These are phyloP conservation scores for Turdus rufiventris DNA, from an alignment of 2,113 vertebrate species.

Conservation along the genomic window DNA sequence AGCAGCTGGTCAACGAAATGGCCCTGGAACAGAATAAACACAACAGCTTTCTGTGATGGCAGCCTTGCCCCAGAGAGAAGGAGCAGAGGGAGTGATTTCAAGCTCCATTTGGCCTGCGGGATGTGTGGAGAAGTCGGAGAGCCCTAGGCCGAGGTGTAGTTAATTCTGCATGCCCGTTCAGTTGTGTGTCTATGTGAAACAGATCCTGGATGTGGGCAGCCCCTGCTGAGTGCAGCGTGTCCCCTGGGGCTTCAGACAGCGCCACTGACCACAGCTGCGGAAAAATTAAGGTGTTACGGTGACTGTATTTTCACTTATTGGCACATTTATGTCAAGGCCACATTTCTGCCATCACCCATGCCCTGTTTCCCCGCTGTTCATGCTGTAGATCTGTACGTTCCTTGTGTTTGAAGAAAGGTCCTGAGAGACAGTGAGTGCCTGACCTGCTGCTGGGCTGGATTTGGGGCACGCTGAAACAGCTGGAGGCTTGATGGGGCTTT, in stretches of 20 bases:
- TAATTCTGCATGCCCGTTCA: conserved; percentile 48
- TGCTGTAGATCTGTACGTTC: not conserved
- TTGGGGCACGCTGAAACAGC: accelerated
- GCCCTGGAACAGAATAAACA: conserved; percentile 70
- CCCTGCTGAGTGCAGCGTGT: not conserved
- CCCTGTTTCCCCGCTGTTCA: accelerated
- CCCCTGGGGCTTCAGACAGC: not conserved
- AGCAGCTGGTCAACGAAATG: conserved; percentile 78
- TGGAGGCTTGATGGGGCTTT: not conserved
- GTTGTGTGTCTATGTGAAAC: not conserved
- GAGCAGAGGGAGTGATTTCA: not conserved
- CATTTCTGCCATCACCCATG: not conserved
- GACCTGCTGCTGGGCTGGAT: not conserved
- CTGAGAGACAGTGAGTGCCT: accelerated
- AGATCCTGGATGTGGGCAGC: not conserved
- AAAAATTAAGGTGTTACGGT: not conserved
- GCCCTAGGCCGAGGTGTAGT: not conserved
- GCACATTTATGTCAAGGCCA: not conserved
- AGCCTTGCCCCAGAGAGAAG: not conserved
- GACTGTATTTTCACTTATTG: not conserved
- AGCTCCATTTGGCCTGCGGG: not conserved
- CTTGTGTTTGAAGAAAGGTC: not conserved
- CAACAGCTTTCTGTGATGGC: conserved; percentile 71
- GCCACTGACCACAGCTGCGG: not conserved
- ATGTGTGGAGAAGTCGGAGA: not conserved